Base-by-base conservation (phyloP, 2,888 invertebrate genomes). In the Parnassius orleans region DNA sequence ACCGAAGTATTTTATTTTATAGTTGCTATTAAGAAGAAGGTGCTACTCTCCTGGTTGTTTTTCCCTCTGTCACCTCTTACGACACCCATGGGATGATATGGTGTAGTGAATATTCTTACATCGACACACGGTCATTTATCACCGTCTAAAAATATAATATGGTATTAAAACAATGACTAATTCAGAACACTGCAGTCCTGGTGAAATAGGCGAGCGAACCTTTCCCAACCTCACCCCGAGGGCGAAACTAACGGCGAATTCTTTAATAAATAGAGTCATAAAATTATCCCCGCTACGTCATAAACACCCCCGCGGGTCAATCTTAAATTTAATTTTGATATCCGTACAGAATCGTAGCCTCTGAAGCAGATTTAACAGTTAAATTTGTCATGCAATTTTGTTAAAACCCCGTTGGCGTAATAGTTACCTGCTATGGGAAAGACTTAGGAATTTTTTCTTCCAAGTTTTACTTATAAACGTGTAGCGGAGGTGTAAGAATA, bases 301-400 rank as follows among this genome's bases (percentile, higher is more conserved):
- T 67, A 69, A 69, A 72, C 70, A 68, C 67, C 52, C 66, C 72
- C 71, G 53, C 62, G 64, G 66, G 69, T 64, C 63, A 68, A 66
- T 62, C 63, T 69, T 77, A 76, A 57, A 78, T 80, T 70, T 65
- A 42, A 64, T 72, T 74, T 72, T 78, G 78, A 81, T 78, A 74
- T 74, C 73, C 68, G 61, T 63, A 65, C 41, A 68, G 69, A 61
- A 61, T 66, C 57, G 57, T 52, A 14, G 9, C 2, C 53, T 58
- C 60, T 57, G 52, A 44, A 14, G 57, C 43, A 62, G 64, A 66
- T 67, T 65, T 60, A 57, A 61, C 56, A 59, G 67, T 70, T 67
- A 52, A 53, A 73, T 71, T 72, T 66, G 72, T 70, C 70, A 69
- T 72, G 71, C 72, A 61, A 70, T 68, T 66, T 63, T 68, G 51